Evolutionary conservation across 2,113 vertebrate genomes (phyloP).

Genomic region (Colaptes auratus): DNA sequence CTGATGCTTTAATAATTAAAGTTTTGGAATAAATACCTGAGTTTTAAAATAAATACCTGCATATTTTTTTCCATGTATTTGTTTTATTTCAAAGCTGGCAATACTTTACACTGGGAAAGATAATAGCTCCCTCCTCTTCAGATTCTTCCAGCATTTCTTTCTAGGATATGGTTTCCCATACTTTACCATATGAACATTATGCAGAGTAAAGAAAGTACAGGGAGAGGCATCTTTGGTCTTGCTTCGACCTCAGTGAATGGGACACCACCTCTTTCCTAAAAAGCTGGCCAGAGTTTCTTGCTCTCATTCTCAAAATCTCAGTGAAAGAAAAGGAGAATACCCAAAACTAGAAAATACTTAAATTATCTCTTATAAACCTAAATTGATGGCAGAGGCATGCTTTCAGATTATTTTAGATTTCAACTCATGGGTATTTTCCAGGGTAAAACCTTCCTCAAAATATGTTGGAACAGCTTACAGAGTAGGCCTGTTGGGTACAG

Average conservation of each 20-base stretch:
- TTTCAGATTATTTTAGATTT: not conserved
- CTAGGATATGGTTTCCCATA: not conserved
- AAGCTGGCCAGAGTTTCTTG: not conserved
- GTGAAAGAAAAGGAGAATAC: not conserved
- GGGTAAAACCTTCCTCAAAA: not conserved
- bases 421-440: not conserved
- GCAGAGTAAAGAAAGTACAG: not conserved
- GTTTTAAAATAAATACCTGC: not conserved
- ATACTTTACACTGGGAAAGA: not conserved
- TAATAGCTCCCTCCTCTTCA: not conserved
- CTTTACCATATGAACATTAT: not conserved
- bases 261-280: not conserved
- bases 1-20: not conserved
- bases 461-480: fast-evolving
- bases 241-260: not conserved
- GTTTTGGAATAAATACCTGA: not conserved
- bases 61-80: not conserved
- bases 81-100: not conserved
- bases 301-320: not conserved
- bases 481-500: not conserved
- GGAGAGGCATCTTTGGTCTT: not conserved
- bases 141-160: not conserved
- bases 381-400: not conserved
- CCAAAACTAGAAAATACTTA: not conserved
- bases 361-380: not conserved